Evolutionary conservation across 2,797 vertebrate genomes (phyloP).

Genomic region (Eurystomus glaucurus): DNA sequence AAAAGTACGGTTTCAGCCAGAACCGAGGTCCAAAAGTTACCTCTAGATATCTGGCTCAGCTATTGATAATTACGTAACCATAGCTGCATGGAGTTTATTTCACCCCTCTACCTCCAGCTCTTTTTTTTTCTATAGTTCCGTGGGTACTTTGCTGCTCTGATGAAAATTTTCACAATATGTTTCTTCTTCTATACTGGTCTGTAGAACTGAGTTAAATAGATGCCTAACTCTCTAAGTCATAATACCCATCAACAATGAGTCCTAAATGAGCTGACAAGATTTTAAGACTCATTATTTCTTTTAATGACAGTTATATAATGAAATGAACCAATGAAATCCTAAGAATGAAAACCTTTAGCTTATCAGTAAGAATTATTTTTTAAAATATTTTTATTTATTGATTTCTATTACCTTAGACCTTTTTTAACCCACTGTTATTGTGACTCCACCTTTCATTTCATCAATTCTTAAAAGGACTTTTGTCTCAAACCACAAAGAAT

Average conservation of each 20-base stretch:
- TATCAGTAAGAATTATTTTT: neutral
- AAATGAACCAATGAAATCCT: neutral
- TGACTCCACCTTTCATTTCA: neutral
- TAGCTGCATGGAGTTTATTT: neutral
- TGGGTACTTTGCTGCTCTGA: neutral
- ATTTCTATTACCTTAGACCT: neutral
- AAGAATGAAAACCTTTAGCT: neutral
- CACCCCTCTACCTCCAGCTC: rapidly evolving
- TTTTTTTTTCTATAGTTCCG: neutral
- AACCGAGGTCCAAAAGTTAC: neutral
- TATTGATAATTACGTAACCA: neutral
- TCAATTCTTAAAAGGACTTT: neutral
- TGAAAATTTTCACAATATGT: neutral
- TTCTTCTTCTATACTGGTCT: neutral
- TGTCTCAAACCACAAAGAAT: neutral
- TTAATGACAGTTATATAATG: neutral
- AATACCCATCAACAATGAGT: neutral
- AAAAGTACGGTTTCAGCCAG: neutral
- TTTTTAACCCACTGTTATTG: neutral
- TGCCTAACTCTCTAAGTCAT: neutral
- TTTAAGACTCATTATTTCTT: neutral
- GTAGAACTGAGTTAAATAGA: neutral
- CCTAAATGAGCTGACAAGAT: neutral
- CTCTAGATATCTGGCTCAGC: neutral
- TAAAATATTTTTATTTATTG: neutral